Evolutionary conservation across 2,888 invertebrate species (phyloP).

Genomic region (Diarsia dahlii): DNA sequence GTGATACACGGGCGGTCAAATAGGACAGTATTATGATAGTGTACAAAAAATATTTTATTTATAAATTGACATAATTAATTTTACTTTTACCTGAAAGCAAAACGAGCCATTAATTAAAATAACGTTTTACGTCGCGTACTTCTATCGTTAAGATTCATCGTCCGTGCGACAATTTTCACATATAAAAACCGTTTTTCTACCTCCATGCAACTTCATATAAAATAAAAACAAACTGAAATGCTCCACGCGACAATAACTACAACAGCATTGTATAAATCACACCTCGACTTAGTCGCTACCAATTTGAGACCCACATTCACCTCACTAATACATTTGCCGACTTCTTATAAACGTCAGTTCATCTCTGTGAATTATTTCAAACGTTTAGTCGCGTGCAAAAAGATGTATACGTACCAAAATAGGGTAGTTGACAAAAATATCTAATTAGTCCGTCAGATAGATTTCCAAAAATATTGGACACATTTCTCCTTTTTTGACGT

Average conservation of each 20-base stretch:
- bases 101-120: too few species aligned
- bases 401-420: background rate
- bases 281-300: conserved; percentile 78
- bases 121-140: background rate
- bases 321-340: conserved; percentile 53
- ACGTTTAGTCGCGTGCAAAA: conserved; percentile 22
- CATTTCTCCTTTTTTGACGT: too few species aligned
- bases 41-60: too few species aligned
- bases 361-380: conserved; percentile 37
- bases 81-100: too few species aligned
- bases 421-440: too few species aligned
- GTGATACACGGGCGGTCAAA: too few species aligned
- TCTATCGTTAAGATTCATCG: background rate
- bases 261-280: conserved; percentile 56
- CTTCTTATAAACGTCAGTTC: conserved; percentile 57
- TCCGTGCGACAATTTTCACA: background rate
- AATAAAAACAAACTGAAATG: conserved; percentile 36
- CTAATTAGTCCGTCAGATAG: too few species aligned
- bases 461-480: too few species aligned
- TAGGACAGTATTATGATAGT: too few species aligned
- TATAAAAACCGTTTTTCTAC: background rate
- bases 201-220: background rate
- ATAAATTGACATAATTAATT: too few species aligned
- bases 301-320: conserved; percentile 81
- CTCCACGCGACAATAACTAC: conserved; percentile 49